Conservation (phyloP, 2,797 vertebrate species). For the Centroberyx gerrardi region DNA sequence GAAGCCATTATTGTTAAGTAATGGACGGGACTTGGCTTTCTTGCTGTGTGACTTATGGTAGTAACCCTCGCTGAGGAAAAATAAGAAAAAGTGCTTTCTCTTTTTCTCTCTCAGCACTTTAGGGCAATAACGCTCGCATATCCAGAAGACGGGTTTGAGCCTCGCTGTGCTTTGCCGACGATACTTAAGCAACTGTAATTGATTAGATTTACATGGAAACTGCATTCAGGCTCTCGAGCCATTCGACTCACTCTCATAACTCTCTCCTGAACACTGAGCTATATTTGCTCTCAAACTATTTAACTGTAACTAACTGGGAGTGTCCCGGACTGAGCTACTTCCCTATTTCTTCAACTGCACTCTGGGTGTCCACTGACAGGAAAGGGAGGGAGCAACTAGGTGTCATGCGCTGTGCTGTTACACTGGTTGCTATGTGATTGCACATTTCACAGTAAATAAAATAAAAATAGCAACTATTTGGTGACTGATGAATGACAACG, state of each 20-base stretch:
- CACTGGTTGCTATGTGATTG: conserved; percentile 22
- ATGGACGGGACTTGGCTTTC: too few species aligned
- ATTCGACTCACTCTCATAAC: not conserved
- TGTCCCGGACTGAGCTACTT: conserved; percentile 21
- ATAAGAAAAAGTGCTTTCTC: too few species aligned
- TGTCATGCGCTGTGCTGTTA: conserved; percentile 16
- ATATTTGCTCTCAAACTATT: conserved; percentile 40
- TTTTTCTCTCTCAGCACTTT: too few species aligned
- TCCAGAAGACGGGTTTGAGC: not conserved
- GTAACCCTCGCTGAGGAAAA: too few species aligned
- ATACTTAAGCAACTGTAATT: conserved; percentile 15
- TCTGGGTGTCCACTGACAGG: conserved; percentile 39
- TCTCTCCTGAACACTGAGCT: conserved; percentile 30
- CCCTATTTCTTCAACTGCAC: conserved; percentile 17
- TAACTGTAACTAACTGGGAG: conserved; percentile 24
- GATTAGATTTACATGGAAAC: conserved; percentile 13
- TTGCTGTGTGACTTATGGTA: too few species aligned
- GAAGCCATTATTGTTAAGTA: too few species aligned
- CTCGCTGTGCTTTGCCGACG: not conserved
- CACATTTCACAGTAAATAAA: conserved; percentile 30
- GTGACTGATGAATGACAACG: conserved; percentile 19
- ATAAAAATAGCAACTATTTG: conserved; percentile 1
- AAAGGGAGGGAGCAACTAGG: not conserved
- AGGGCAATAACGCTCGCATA: not conserved
- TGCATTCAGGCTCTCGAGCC: not conserved